Evolutionary conservation across 2,888 invertebrate species (phyloP), one percentile per base, ranked within the genome.

Genomic region (Tortrix viridana): DNA sequence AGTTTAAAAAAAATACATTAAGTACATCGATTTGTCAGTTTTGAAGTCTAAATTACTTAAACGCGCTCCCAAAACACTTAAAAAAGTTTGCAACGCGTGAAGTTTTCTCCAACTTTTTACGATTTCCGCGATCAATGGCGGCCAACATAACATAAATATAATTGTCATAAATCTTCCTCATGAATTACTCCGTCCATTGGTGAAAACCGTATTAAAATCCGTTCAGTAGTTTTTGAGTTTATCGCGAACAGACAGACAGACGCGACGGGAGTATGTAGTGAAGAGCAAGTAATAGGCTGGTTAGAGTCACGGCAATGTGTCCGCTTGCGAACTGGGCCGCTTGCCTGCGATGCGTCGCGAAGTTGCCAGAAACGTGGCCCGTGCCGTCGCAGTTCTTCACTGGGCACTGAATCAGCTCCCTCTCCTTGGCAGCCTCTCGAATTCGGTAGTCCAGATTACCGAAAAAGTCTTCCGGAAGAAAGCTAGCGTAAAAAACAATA

Each of bases 281-380:
- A n/a, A n/a, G 94, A 81, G 94, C 92, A 84, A 94, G 89, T 89
- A 94, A 94, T 90, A 92, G 41, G 41, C 41, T 41, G 6, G 93
- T 83, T 93, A 93, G 82, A 93, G 91, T 80, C 93, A 89, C 81
- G 93, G 88, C 77, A 70, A 69, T 72, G 68, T 76, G 71, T 59
- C 43, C 50, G 58, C 58, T 16, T 53, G 41, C 81, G 72, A 71
- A 71, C 67, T 71, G 72, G 69, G 71, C 73, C 84, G 93, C 95
- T 95, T 95, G 95, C 95, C 95, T 97, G 93, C 97, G 95, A 92
- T 97, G 97, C 74, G 97, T 96, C 77, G 96, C 95, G 94, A 96
- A 97, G 94, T 96, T 96, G 82, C 97, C 97, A 78, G 96, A 96
- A 84, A 96, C 94, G 93, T 97, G 97, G 81, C 97, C 97, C 90